phyloP scores from a whole-genome alignment of 2,797 vertebrate genomes.

The Enteromius radiatus region DNA sequence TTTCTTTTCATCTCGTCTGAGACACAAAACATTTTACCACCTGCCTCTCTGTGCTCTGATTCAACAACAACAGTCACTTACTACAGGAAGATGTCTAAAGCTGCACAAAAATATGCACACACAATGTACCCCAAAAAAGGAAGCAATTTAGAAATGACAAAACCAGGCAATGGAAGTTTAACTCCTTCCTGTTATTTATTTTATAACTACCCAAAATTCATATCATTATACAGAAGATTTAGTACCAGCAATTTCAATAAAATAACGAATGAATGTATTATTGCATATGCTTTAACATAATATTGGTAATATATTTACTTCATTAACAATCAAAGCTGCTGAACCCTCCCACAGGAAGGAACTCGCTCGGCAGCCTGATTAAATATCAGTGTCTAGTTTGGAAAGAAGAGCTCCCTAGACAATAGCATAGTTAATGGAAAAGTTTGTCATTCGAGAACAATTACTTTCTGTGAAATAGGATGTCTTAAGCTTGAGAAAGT shows the following conservation, averaged over 20 bases:
- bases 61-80: slow-evolving; percentile 64
- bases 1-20: not conserved
- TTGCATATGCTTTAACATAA: slow-evolving; percentile 61
- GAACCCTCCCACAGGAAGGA: slow-evolving; percentile 50
- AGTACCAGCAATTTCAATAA: slow-evolving; percentile 51
- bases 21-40: slow-evolving; percentile 9
- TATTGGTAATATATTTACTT: slow-evolving; percentile 60
- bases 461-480: not conserved
- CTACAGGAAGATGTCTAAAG: slow-evolving; percentile 34
- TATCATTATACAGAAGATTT: slow-evolving; percentile 53
- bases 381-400: slow-evolving; percentile 50
- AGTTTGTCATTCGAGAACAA: slow-evolving; percentile 21
- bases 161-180: slow-evolving; percentile 54
- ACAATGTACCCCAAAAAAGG: slow-evolving; percentile 48
- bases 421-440: slow-evolving; percentile 41
- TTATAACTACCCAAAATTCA: slow-evolving; percentile 20
- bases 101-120: slow-evolving; percentile 45
- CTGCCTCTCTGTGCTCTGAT: slow-evolving; percentile 26
- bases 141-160: slow-evolving; percentile 58
- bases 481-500: slow-evolving; percentile 25
- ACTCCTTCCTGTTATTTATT: slow-evolving; percentile 53
- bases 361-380: slow-evolving; percentile 49
- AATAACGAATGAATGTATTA: slow-evolving; percentile 57
- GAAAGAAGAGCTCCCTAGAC: slow-evolving; percentile 42
- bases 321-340: slow-evolving; percentile 62